Conservation (phyloP, 2,113 vertebrate species). For the Condylura cristata region DNA sequence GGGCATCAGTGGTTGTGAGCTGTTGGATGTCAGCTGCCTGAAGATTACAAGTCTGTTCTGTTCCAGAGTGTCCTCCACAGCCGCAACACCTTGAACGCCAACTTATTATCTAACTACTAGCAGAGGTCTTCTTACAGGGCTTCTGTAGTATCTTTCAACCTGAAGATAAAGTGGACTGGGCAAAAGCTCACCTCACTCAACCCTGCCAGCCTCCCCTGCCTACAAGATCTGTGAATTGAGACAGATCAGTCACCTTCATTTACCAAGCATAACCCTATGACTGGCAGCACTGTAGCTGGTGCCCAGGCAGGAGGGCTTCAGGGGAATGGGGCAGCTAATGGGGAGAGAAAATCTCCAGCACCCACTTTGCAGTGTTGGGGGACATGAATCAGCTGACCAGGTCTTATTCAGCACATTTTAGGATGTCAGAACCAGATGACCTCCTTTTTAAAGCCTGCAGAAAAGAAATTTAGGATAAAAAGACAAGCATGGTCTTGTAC, state of each 20-base stretch:
- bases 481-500: neutral
- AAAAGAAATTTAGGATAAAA: slow-evolving; percentile 33
- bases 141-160: neutral
- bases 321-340: neutral
- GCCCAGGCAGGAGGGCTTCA: neutral
- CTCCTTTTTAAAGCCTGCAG: neutral
- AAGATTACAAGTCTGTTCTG: neutral
- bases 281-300: neutral
- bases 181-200: neutral
- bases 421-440: neutral
- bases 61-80: neutral
- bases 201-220: neutral
- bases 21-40: neutral
- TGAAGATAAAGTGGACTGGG: neutral
- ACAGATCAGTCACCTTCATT: neutral
- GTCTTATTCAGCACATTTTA: neutral
- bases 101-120: neutral
- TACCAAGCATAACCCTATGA: neutral
- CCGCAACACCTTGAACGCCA: neutral
- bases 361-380: neutral
- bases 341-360: neutral
- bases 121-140: neutral
- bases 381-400: neutral
- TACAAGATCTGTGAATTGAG: neutral
- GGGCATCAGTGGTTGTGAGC: neutral